Base-by-base conservation (phyloP, 2,113 vertebrate species). In the Sylvicapra grimmia region DNA sequence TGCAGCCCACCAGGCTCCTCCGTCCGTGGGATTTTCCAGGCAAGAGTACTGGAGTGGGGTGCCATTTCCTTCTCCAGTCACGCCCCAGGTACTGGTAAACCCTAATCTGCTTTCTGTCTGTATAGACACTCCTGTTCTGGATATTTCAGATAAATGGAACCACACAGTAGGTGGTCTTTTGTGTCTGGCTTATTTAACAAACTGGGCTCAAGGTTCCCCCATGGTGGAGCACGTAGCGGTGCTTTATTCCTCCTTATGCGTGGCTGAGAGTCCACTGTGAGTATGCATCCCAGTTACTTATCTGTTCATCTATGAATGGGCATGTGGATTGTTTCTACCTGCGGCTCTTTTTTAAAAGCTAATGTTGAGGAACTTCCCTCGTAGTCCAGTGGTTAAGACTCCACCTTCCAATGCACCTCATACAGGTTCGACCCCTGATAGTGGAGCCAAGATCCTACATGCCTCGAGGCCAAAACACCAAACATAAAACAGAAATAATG, bases 171-270 rank as follows among this genome's bases (percentile, higher is more conserved):
- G 4, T 44, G 25, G 31, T 11, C 54, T 77, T 86, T n/a, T 3
- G 16, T 36, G 63, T 25, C 49, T 72, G 54, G 68, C 23, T 27
- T 33, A 9, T 40, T 75, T 31, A 29, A 44, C 25, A 6, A 6
- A 5, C 14, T 14, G 25, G 19, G n/a, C 84, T n/a, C 2, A 0
- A 51, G 65, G 4, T 44, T 36, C 56, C 53, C 11, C 27, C 8
- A 2, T 1, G n/a, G 0, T 8, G n/a, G 7, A 23, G 9, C n/a
- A 4, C 2, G 23, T 10, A 11, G 19, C 47, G 27, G 3, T 1
- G 6, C 53, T 61, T 79, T 0, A 2, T 51, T 47, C 40, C 31
- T 58, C 58, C 89, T 19, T 21, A 33, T 9, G 75, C 40, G 19
- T 14, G 40, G 47, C 6, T 33, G 15, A 19, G 5, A 44, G 88